Evolutionary conservation across 2,888 invertebrate species (phyloP).

Genomic region (Drosophila mettleri): DNA sequence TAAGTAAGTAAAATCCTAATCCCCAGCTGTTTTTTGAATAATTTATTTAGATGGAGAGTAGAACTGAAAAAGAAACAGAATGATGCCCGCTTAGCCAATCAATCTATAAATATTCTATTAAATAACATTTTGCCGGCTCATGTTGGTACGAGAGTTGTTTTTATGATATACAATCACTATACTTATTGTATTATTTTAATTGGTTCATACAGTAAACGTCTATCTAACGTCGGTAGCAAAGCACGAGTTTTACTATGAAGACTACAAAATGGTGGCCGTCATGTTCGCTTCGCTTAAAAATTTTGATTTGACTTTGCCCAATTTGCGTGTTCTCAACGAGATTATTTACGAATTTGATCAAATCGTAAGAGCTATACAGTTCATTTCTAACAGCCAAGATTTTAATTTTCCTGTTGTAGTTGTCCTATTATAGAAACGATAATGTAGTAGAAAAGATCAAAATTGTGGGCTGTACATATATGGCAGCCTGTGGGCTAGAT

Average conservation of each 20-base stretch:
- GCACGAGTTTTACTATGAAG: constrained; percentile 93
- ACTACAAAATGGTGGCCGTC: constrained; percentile 94
- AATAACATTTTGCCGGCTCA: constrained; percentile 97
- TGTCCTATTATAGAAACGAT: constrained; percentile 85
- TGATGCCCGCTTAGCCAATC: constrained; percentile 92
- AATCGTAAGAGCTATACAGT: constrained; percentile 83
- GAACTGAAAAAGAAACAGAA: constrained; percentile 92
- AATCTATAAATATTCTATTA: constrained; percentile 94
- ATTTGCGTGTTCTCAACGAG: constrained; percentile 91
- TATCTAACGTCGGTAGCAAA: constrained; percentile 89
- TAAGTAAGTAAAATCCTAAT: not conserved
- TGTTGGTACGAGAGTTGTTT: constrained; percentile 89
- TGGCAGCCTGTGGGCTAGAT: constrained; percentile 97
- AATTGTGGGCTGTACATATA: constrained; percentile 97
- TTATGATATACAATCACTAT: not conserved
- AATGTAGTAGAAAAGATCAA: constrained; percentile 97
- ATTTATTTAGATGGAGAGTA: constrained; percentile 86
- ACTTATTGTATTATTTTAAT: not conserved
- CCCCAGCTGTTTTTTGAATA: no score
- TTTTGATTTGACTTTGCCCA: constrained; percentile 88
- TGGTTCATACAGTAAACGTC: constrained; percentile 20
- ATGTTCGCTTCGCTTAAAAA: constrained; percentile 98
- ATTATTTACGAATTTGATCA: constrained; percentile 97
- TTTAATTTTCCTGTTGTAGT: constrained; percentile 9
- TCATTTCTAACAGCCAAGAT: not conserved